Evolutionary conservation across 2,888 invertebrate genomes (phyloP), one percentile per base, ranked within the genome.

Genomic region (Lamellibrachia columna): DNA sequence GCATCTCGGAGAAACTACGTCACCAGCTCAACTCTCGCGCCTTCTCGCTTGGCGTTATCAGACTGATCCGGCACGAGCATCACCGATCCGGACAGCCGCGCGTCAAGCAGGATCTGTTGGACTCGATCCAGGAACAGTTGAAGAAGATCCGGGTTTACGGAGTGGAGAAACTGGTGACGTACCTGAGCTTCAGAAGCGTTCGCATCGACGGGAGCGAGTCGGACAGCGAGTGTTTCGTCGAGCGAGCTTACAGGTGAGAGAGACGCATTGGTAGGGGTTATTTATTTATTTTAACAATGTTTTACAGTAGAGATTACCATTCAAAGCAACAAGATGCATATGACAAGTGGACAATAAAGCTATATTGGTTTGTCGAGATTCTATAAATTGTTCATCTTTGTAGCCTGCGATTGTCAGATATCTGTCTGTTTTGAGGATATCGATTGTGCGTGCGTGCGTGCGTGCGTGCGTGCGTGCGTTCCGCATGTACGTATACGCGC

Each of bases 151-250:
- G 93, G 28, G 94, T 95, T 3, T 94, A 93, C 75, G 94, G 94
- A 15, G 93, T 94, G 53, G 94, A 94, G 90, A 92, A 93, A 91
- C 93, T 95, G 53, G 92, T 95, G 60, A 95, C 94, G 6, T 94
- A 93, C 75, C 93, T 95, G 92, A 93, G 91, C 15, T 93, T 94
- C 92, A 91, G 93, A 3, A 93, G 92, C 52, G 55, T 93, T 53
- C 75, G 93, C 60, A 93, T 95, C n/a, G 90, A 52, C n/a, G 93
- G 93, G 11, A 95, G 94, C 60, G 94, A 94, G 90, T 92, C 93
- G 28, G 94, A 95, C 91, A 92, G 93, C 52, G 94, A 95, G 92
- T 95, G 94, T 90, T 95, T 94, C 91, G 94, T 93, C 9, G 94
- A 94, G 11, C 93, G 94, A n/a, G 75, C 75, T 6, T 75, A 75